These are phyloP conservation scores for Drosophila baimaii DNA, from an alignment of 1,140 invertebrate species.

Conservation along the genomic window DNA sequence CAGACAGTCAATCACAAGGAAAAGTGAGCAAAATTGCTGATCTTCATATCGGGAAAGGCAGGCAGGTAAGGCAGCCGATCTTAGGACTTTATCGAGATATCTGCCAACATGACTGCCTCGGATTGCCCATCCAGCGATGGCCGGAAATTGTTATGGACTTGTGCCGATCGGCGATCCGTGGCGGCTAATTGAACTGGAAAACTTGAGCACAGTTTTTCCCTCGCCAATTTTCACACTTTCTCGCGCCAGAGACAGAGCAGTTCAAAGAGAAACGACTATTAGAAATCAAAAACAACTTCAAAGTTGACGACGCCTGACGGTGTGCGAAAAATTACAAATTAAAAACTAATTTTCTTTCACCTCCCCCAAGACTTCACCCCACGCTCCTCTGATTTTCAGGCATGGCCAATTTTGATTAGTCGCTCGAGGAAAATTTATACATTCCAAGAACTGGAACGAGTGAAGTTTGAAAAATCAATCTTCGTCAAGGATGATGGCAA, in stretches of 20 bases:
- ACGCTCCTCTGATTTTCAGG: slow-evolving; percentile 21
- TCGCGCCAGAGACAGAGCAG: slow-evolving; percentile 31
- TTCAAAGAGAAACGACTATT: slow-evolving; percentile 61
- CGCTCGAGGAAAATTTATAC: slow-evolving; percentile 42
- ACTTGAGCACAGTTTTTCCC: slow-evolving; percentile 46
- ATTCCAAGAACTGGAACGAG: slow-evolving; percentile 2
- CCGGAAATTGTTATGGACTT: slow-evolving; percentile 59
- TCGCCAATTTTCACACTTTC: slow-evolving; percentile 55
- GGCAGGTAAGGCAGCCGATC: slow-evolving; percentile 31
- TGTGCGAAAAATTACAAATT: slow-evolving; percentile 61
- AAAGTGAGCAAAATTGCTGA: slow-evolving; percentile 53
- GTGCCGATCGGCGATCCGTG: slow-evolving; percentile 41
- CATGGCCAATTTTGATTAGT: slow-evolving; percentile 71
- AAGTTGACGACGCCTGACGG: slow-evolving; percentile 51
- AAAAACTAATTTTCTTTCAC: slow-evolving; percentile 63
- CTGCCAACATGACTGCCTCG: slow-evolving; percentile 34
- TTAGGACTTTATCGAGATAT: slow-evolving; percentile 24
- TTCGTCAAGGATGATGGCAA: slow-evolving; percentile 56
- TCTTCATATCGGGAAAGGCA: slow-evolving; percentile 38
- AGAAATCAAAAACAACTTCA: slow-evolving; percentile 68
- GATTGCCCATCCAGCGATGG: slow-evolving; percentile 36
- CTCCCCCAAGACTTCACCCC: slow-evolving; percentile 10
- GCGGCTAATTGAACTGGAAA: slow-evolving; percentile 58
- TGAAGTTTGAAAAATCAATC: slow-evolving; percentile 62
- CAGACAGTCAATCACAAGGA: slow-evolving; percentile 59